Evolutionary conservation across 2,888 invertebrate species (phyloP).

Genomic region (Chaitophorus viminalis): DNA sequence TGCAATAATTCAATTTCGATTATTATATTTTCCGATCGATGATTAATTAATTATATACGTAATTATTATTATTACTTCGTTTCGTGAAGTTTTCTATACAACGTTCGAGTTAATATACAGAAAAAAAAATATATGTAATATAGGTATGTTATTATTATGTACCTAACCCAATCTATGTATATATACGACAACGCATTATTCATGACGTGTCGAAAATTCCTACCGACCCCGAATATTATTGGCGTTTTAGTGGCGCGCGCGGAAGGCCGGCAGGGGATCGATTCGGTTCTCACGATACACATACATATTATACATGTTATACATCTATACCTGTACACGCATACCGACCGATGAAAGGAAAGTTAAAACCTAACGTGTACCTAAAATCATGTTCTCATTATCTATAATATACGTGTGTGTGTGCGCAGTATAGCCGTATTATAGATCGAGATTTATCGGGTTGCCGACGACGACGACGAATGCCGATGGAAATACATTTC

Average conservation of each 20-base stretch:
- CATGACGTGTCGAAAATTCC: constrained; percentile 35
- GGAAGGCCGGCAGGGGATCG: constrained; percentile 37
- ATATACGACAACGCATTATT: background rate
- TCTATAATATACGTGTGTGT: background rate
- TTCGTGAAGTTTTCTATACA: too few relatives aligned
- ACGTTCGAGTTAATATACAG: too few relatives aligned
- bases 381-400: constrained; percentile 50
- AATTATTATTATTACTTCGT: too few relatives aligned
- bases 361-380: constrained; percentile 25
- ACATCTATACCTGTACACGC: background rate
- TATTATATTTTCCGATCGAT: too few relatives aligned
- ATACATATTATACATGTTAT: background rate
- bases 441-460: constrained; percentile 37
- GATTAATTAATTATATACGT: too few relatives aligned
- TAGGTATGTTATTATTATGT: too few relatives aligned
- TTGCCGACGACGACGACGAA: constrained; percentile 16
- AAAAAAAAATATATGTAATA: too few relatives aligned
- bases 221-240: constrained; percentile 17
- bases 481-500: background rate
- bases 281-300: constrained; percentile 43
- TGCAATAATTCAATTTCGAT: too few relatives aligned
- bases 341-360: constrained; percentile 12
- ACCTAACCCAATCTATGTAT: background rate
- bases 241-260: background rate
- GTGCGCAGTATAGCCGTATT: background rate